phyloP scores from a whole-genome alignment of 2,797 vertebrate species.

The Lagocephalus sceleratus region DNA sequence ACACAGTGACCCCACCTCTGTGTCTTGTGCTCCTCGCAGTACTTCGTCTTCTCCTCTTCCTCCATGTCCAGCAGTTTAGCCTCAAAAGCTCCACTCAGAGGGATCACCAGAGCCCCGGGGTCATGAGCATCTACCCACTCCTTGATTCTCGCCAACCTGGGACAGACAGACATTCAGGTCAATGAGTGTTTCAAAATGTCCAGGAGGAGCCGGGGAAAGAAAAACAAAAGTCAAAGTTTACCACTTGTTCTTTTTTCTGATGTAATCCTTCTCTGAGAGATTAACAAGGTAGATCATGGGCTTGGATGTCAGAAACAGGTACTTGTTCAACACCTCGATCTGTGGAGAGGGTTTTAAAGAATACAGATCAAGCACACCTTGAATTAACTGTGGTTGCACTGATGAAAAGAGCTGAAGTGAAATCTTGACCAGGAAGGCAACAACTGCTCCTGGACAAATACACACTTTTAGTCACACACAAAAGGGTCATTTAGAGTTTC shows the following conservation, averaged over 20 bases:
- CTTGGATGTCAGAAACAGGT: constrained; percentile 97
- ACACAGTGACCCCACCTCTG: constrained; percentile 85
- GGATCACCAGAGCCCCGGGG: constrained; percentile 94
- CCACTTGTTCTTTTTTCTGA: constrained; percentile 99
- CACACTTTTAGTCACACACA: too few relatives aligned
- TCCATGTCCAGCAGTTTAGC: constrained; percentile 92
- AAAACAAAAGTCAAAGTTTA: constrained; percentile 60
- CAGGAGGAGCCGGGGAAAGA: neutral
- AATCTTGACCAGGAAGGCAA: too few relatives aligned
- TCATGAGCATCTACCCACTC: constrained; percentile 98
- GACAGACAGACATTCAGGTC: constrained; percentile 50
- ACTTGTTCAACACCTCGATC: constrained; percentile 98
- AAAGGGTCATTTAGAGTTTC: too few relatives aligned
- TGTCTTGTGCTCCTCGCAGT: constrained; percentile 94
- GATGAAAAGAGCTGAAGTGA: too few relatives aligned
- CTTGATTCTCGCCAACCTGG: constrained; percentile 99
- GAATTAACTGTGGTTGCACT: too few relatives aligned
- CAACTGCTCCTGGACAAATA: too few relatives aligned
- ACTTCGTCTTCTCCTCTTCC: constrained; percentile 93
- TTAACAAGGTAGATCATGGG: constrained; percentile 99
- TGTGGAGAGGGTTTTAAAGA: constrained; percentile 53
- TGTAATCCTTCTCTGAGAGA: constrained; percentile 98
- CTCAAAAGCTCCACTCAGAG: constrained; percentile 93
- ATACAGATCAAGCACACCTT: neutral
- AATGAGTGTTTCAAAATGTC: neutral